Base-by-base conservation (phyloP, 2,888 invertebrate species). In the Dione juno region DNA sequence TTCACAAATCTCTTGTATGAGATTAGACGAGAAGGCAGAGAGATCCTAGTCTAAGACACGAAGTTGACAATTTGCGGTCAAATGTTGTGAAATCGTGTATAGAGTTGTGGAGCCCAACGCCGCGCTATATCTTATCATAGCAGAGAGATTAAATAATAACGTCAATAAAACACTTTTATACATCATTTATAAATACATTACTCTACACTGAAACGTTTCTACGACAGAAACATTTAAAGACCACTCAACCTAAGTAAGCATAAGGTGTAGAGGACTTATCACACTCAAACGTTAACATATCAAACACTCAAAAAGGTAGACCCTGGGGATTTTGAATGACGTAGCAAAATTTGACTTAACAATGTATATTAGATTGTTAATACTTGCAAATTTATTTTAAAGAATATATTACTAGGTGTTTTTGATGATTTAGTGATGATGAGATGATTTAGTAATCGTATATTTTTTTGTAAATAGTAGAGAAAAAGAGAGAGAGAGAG, bases 371-470 rank as follows among this genome's bases (percentile, higher is more conserved):
- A 41, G 8, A 40, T 14, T 40, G 10, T 9, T 28, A 8, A 21
- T 7, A 28, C 28, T 28, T 14, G 14, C 7, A 8, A 14, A 8
- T 88, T 88, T 89, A 88, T 89, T 89, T 89, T 28, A 28, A 28
- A 28, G 2, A 28, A 3, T 28, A 28, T 28, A 3, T 28, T 28
- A n/a, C n/a, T n/a, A 28, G 5, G 5, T 28, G 28, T 5, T 28
- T 28, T 28, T 3, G 5, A 28, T 28, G 28, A 28, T 28, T 28
- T 28, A 28, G 28, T 2, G 2, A 28, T 28, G 28, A 28, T 5
- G 28, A 28, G 28, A 28, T 28, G 5, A 28, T 28, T 28, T 28
- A 13, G 43, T 1, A 13, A 43, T 13, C 13, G 43, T 43, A 2
- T 43, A 2, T 13, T 43, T 13, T 43, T 13, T 43, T 13, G 1